These are phyloP conservation scores for Collichthys lucidus DNA, from an alignment of 2,113 vertebrate genomes.

Conservation along the genomic window DNA sequence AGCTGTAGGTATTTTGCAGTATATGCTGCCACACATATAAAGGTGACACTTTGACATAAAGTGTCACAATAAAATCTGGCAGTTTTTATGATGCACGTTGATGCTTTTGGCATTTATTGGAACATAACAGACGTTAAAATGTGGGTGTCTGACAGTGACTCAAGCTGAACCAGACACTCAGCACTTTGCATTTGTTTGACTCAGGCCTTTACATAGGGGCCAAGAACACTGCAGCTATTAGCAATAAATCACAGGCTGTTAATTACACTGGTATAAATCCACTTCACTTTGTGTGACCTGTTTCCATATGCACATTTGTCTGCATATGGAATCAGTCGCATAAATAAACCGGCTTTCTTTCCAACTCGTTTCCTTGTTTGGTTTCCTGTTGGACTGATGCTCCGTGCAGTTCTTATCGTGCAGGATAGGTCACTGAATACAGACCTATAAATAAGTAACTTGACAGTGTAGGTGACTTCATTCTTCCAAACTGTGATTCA, in stretches of 20 bases:
- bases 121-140: conserved; percentile 14
- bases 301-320: neutral
- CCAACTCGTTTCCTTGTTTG: neutral
- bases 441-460: neutral
- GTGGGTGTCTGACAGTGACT: conserved; percentile 38
- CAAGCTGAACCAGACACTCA: conserved; percentile 46
- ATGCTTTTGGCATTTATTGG: conserved; percentile 30
- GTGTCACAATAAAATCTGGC: neutral
- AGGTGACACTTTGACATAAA: neutral
- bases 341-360: neutral
- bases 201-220: conserved; percentile 53
- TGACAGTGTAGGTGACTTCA: neutral
- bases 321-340: neutral
- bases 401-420: no score
- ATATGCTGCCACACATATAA: neutral
- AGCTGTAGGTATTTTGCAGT: neutral
- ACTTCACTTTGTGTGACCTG: conserved; percentile 34
- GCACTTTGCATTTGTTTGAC: conserved; percentile 64
- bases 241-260: conserved; percentile 81
- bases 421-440: neutral
- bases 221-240: conserved; percentile 68
- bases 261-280: conserved; percentile 75
- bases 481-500: neutral
- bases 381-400: neutral
- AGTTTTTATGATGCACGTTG: neutral